Conservation (phyloP, 2,113 vertebrate genomes). For the Hemicordylus capensis region DNA sequence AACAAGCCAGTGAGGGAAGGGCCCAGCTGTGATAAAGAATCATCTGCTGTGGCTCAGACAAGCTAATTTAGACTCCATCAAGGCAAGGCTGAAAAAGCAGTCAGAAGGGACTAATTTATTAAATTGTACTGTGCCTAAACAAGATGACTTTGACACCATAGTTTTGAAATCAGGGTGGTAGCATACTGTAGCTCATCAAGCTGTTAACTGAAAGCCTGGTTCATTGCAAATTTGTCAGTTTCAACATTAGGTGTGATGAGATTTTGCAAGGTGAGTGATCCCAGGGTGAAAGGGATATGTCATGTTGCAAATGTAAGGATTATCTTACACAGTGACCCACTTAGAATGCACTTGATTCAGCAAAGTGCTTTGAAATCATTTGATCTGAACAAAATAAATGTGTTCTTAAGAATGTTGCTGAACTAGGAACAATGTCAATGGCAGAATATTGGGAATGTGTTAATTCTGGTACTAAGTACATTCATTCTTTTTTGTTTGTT, state of each 20-base stretch:
- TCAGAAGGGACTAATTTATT: not conserved
- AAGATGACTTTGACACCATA: not conserved
- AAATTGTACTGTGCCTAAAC: not conserved
- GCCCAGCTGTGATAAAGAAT: not conserved
- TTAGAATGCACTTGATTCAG: not conserved
- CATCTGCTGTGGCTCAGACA: not conserved
- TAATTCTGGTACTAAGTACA: conserved; percentile 23
- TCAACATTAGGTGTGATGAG: not conserved
- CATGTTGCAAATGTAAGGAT: not conserved
- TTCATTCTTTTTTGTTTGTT: conserved; percentile 34
- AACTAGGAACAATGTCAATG: not conserved
- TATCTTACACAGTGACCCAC: not conserved
- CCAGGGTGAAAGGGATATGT: conserved; percentile 21
- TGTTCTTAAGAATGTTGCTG: not conserved
- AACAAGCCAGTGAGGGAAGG: not conserved
- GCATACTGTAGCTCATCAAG: not conserved
- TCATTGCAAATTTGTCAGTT: fast-evolving
- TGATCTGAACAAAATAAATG: not conserved
- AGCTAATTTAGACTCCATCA: not conserved
- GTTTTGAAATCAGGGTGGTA: not conserved
- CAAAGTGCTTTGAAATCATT: not conserved
- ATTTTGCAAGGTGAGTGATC: conserved; percentile 21
- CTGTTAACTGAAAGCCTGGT: not conserved
- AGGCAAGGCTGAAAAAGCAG: not conserved
- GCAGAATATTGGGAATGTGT: not conserved